Conservation (phyloP, 1,140 invertebrate species). For the Papilio aristodemus region DNA sequence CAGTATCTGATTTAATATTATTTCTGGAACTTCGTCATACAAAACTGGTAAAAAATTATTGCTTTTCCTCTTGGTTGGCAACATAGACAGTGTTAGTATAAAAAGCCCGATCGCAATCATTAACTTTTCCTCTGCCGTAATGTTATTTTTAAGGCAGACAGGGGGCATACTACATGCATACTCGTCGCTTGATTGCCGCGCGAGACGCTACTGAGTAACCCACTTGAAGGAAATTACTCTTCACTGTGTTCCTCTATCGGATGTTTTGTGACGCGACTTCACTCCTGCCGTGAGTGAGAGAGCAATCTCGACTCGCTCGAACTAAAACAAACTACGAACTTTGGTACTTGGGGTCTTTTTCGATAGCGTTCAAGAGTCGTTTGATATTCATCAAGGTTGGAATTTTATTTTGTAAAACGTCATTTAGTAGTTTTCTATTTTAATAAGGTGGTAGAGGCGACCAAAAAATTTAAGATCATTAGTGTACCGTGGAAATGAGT, state of each 20-base stretch:
- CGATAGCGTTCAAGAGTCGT: slow-evolving; percentile 16
- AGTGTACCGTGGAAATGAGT: too few species aligned
- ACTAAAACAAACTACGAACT: slow-evolving; percentile 33
- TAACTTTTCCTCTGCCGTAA: slow-evolving; percentile 40
- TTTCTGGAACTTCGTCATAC: not conserved
- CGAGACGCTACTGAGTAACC: slow-evolving; percentile 53
- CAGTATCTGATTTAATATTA: too few species aligned
- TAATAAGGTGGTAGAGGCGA: too few species aligned
- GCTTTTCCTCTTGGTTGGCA: too few species aligned
- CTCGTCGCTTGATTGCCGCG: slow-evolving; percentile 54
- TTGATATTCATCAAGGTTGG: not conserved
- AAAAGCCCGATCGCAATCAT: slow-evolving; percentile 32
- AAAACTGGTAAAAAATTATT: too few species aligned
- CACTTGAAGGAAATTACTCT: slow-evolving; percentile 72
- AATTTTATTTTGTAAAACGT: not conserved
- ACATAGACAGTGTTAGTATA: too few species aligned
- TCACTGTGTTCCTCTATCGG: slow-evolving; percentile 61
- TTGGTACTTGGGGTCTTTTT: slow-evolving; percentile 12
- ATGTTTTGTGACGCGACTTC: slow-evolving; percentile 68
- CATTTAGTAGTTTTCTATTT: too few species aligned
- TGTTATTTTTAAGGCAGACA: slow-evolving; percentile 58
- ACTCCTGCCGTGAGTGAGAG: slow-evolving; percentile 40
- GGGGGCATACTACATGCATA: slow-evolving; percentile 44
- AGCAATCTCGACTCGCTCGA: slow-evolving; percentile 44
- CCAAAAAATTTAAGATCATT: too few species aligned